Base-by-base conservation (phyloP, 2,888 invertebrate genomes). In the Nemotelus pantherinus region DNA sequence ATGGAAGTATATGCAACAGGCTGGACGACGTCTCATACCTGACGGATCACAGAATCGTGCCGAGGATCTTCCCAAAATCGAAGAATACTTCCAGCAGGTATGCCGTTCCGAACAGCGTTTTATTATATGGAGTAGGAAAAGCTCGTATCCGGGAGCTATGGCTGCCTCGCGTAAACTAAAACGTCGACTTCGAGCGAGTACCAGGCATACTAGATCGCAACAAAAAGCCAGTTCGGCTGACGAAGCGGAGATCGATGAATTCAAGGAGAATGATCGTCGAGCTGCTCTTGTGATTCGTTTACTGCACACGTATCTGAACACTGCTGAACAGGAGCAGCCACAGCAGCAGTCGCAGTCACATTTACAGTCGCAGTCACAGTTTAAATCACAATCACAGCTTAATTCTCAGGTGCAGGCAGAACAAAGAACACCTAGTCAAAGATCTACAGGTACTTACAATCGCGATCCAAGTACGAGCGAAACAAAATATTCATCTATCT, bases 1-100 rank as follows among this genome's bases (percentile, higher is more conserved):
- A 68, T 95, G 95, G 95, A 90, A 94, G 82, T 95, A 95, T 87
- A 96, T 96, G 95, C 92, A 95, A n/a, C 95, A 95, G 82, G 95
- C 95, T 48, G 95, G 95, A 64, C 91, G 94, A 79, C 93, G 93
- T 84, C 89, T 96, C 72, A 92, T 95, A 77, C 95, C 95, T n/a
- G 95, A 95, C 72, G 93, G 93, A 41, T 89, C 90, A 3, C 90
- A 91, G 83, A 93, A 93, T 85, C 89, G 92, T 3, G 86, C 90
- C 0, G 94, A 95, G 84, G 94, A 94, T 83, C 89, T 95, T 79
- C 93, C 94, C 2, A 92, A 92, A 81, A 92, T 95, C 82, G 95
- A 95, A 84, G 92, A 93, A 44, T 93, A 95, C 85, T 96, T 95
- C 85, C 94, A 95, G 84, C 92, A 94, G 77, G 91, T 95, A 4